Conservation (phyloP, 1,140 invertebrate species). For the Drosophila bocqueti region DNA sequence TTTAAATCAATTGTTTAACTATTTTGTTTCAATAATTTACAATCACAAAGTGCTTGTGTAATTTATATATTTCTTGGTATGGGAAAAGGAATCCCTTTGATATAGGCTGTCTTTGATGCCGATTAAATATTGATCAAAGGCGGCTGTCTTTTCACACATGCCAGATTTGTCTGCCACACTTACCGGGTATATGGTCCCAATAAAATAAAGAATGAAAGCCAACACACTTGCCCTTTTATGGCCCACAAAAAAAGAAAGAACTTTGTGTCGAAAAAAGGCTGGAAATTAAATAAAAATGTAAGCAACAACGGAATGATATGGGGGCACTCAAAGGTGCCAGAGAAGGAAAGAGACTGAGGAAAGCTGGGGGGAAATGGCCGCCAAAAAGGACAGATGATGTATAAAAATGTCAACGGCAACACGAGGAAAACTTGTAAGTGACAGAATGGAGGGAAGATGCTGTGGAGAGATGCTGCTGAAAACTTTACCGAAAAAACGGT, state of each 20-base stretch:
- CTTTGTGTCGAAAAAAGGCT: slow-evolving; percentile 54
- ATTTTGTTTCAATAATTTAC: slow-evolving; percentile 27
- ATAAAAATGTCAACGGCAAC: slow-evolving; percentile 77
- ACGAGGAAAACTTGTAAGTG: slow-evolving; percentile 75
- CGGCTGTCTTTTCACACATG: slow-evolving; percentile 25
- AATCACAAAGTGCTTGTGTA: not conserved
- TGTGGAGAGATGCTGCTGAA: not conserved
- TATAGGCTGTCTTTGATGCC: slow-evolving; percentile 12
- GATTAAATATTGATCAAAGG: slow-evolving; percentile 42
- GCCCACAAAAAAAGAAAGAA: slow-evolving; percentile 45
- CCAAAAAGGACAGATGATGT: slow-evolving; percentile 68
- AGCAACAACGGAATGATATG: slow-evolving; percentile 42
- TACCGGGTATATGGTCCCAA: slow-evolving; percentile 12
- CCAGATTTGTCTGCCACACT: slow-evolving; percentile 19
- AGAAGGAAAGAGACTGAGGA: not conserved
- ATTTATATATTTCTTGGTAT: not conserved
- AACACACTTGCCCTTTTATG: slow-evolving; percentile 66
- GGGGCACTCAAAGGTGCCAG: slow-evolving; percentile 33
- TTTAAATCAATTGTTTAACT: slow-evolving; percentile 62
- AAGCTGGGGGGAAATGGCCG: not conserved
- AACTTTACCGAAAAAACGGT: slow-evolving; percentile 48
- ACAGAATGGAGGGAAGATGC: slow-evolving; percentile 27
- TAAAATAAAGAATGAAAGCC: slow-evolving; percentile 33
- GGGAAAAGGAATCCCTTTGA: slow-evolving; percentile 2
- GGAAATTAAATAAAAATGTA: slow-evolving; percentile 74